Base-by-base conservation (phyloP, 2,888 invertebrate genomes). In the Chouioia cunea region DNA sequence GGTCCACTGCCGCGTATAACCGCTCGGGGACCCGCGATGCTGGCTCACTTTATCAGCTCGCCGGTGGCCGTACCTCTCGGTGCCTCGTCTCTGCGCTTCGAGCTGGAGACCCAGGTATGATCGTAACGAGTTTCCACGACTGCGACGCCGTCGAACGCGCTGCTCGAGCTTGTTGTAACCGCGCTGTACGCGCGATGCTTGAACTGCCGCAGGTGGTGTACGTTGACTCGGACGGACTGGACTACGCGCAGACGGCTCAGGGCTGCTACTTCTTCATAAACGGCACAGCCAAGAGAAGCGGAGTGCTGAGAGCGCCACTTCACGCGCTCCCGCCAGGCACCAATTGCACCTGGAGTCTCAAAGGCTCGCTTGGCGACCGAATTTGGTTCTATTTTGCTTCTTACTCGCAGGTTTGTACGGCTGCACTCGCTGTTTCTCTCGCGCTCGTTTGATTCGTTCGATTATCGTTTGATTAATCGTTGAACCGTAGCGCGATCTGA, bases 361-460 rank as follows among this genome's bases (percentile, higher is more conserved):
- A 91, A 82, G 95, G 95, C 36, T 90, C 91, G 75, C 89, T 91
- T 8, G 90, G 91, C 62, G 95, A 95, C 83, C 89, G 93, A 73
- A 91, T 96, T 68, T 96, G 96, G 96, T 88, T 95, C 77, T 95
- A 93, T 86, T 95, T 95, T 84, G 91, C 93, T 75, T 94, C 94
- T 75, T 95, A 93, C 86, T 93, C 92, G 77, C 93, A 94, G 78
- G 90, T 93, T 0, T 47, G 14, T 0, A 16, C n/a, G n/a, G n/a
- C n/a, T n/a, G n/a, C n/a, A n/a, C n/a, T n/a, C n/a, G n/a, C n/a
- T n/a, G n/a, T n/a, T n/a, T n/a, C n/a, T n/a, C n/a, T n/a, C n/a
- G 15, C n/a, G 27, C 27, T 0, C 22, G 20, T 18, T 1, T 18
- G 36, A 53, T 1, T 20, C 27, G 46, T n/a, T 20, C 15, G 2